Percentiles rank a stretch among this genome's conserved stretches.
These are phyloP conservation scores for Galerucella nymphaeae DNA, from an alignment of 2,888 invertebrate species.

Conservation along the genomic window DNA sequence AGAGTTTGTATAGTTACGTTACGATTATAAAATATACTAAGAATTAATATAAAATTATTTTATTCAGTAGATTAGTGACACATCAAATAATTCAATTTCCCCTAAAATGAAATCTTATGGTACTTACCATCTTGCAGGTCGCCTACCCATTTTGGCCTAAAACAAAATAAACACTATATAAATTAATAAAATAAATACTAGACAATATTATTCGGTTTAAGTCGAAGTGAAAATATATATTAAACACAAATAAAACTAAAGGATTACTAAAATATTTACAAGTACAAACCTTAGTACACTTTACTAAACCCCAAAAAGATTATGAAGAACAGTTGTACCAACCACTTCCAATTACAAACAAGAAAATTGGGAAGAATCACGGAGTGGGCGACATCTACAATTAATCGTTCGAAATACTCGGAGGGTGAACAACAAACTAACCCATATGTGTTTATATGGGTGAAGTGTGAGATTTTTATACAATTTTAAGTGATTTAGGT, in stretches of 20 bases:
- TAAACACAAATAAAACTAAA: slow-evolving; percentile 7
- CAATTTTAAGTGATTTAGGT: too few relatives aligned
- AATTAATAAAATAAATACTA: slow-evolving; percentile 23
- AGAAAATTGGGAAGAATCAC: too few relatives aligned
- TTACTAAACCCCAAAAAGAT: slow-evolving; percentile 14
- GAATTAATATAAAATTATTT: too few relatives aligned
- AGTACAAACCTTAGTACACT: slow-evolving; percentile 30
- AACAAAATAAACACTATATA: slow-evolving; percentile 45
- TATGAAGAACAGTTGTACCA: slow-evolving; percentile 15
- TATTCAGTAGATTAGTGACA: neutral
- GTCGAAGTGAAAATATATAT: neutral
- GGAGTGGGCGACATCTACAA: too few relatives aligned
- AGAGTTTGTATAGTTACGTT: too few relatives aligned
- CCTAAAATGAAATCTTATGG: neutral
- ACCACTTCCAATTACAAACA: neutral
- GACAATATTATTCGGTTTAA: neutral
- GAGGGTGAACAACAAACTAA: too few relatives aligned
- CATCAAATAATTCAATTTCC: neutral
- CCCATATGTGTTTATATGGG: too few relatives aligned
- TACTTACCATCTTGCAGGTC: slow-evolving; percentile 97
- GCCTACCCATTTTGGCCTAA: slow-evolving; percentile 88
- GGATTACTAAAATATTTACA: slow-evolving; percentile 26
- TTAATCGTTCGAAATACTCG: too few relatives aligned
- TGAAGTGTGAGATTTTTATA: too few relatives aligned
- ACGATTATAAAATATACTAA: too few relatives aligned